phyloP scores from a whole-genome alignment of 2,888 invertebrate species.

The Dorcus parallelipipedus region DNA sequence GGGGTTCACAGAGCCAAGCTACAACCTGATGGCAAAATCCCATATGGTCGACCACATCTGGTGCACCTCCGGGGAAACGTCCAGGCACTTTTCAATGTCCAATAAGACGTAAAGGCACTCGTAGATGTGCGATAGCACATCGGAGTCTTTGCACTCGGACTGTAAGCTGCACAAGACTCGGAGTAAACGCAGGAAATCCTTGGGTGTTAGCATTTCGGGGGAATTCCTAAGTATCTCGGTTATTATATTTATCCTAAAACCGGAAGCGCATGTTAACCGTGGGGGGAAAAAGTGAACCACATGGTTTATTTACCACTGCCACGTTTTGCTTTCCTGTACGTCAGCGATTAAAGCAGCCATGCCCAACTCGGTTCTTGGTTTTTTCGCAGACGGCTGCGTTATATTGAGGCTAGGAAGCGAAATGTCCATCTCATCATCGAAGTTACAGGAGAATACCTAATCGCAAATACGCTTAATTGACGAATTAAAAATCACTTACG shows the following conservation, averaged over 20 bases:
- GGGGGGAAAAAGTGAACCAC: not conserved
- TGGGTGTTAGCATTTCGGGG: slow-evolving; percentile 42
- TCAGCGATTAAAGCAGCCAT: slow-evolving; percentile 37
- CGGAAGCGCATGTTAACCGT: not conserved
- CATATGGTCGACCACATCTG: slow-evolving; percentile 45
- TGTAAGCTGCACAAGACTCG: slow-evolving; percentile 43
- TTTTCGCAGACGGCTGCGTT: slow-evolving; percentile 31
- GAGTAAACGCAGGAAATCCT: slow-evolving; percentile 44
- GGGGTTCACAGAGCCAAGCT: not conserved
- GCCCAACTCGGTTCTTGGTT: slow-evolving; percentile 32
- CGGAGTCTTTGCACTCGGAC: slow-evolving; percentile 39
- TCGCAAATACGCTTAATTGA: not conserved
- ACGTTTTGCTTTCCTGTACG: slow-evolving; percentile 42
- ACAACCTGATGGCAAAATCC: slow-evolving; percentile 46
- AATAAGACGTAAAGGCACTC: slow-evolving; percentile 40
- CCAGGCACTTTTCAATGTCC: slow-evolving; percentile 31
- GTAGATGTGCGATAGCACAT: slow-evolving; percentile 42
- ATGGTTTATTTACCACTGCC: slow-evolving; percentile 40
- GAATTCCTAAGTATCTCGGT: slow-evolving; percentile 44
- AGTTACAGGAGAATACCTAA: slow-evolving; percentile 15
- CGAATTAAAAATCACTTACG: too few species aligned
- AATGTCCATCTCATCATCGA: slow-evolving; percentile 10
- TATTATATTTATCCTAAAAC: slow-evolving; percentile 44
- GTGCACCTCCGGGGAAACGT: slow-evolving; percentile 17
- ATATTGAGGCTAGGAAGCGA: slow-evolving; percentile 4